Evolutionary conservation across 2,797 vertebrate genomes (phyloP).

Genomic region (Danio jaintianensis): DNA sequence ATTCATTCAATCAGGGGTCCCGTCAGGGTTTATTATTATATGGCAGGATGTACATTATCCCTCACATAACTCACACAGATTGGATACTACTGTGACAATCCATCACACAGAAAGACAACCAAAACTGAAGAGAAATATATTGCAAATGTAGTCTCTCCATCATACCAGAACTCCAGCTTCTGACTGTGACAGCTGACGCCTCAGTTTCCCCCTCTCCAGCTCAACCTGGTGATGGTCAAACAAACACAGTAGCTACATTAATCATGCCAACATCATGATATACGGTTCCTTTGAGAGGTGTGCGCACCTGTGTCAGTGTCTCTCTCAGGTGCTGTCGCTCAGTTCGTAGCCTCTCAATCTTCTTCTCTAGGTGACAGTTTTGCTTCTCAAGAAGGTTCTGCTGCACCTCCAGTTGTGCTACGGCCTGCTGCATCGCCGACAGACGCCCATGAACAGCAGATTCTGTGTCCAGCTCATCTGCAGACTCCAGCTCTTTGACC

Average conservation of each 20-base stretch:
- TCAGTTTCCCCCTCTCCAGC: slow-evolving; percentile 57
- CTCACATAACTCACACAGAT: neutral
- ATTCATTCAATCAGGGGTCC: no score
- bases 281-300: neutral
- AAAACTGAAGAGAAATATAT: neutral
- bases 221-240: slow-evolving; percentile 56
- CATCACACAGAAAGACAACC: neutral
- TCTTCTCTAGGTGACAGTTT: slow-evolving; percentile 61
- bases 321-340: slow-evolving; percentile 62
- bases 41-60: no score
- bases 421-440: slow-evolving; percentile 66
- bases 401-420: slow-evolving; percentile 64
- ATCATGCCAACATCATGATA: slow-evolving; percentile 8
- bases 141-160: neutral
- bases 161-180: slow-evolving; percentile 56
- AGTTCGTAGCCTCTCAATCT: slow-evolving; percentile 50
- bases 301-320: slow-evolving; percentile 56
- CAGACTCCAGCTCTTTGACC: neutral
- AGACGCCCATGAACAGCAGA: slow-evolving; percentile 58
- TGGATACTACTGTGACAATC: neutral
- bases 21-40: no score
- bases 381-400: slow-evolving; percentile 56
- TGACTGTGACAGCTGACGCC: slow-evolving; percentile 47
- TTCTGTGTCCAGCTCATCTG: neutral
- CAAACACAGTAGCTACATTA: slow-evolving; percentile 9